Evolutionary conservation across 2,113 vertebrate species (phyloP).

Genomic region (Ariopsis seemanni): DNA sequence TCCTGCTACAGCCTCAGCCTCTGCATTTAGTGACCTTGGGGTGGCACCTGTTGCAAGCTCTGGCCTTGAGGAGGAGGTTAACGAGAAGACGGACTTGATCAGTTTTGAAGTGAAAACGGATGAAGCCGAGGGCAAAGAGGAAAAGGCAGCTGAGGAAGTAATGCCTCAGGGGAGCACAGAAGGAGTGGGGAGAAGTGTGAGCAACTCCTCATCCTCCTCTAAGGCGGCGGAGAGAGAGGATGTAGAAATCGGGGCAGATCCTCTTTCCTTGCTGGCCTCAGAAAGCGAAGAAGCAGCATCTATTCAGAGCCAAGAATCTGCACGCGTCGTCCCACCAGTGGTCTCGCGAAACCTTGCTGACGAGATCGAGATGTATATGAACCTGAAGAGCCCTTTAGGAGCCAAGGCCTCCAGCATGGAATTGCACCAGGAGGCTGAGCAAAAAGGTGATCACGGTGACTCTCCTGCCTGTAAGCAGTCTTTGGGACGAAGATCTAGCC

Average conservation of each 20-base stretch:
- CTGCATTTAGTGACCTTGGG: constrained; percentile 67
- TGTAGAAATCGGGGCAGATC: constrained; percentile 88
- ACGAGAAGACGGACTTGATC: constrained; percentile 32
- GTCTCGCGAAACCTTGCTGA: constrained; percentile 91
- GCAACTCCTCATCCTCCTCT: constrained; percentile 37
- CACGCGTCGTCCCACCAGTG: constrained; percentile 73
- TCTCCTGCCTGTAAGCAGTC: constrained; percentile 55
- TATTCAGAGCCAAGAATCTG: constrained; percentile 75
- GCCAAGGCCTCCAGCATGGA: constrained; percentile 91
- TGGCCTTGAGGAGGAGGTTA: constrained; percentile 1
- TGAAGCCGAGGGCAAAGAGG: constrained; percentile 40
- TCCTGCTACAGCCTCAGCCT: constrained; percentile 53
- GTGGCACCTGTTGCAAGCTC: constrained; percentile 51
- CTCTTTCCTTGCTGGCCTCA: constrained; percentile 87
- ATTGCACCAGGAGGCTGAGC: constrained; percentile 68
- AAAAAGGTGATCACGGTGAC: constrained; percentile 44
- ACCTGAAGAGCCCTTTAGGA: constrained; percentile 82
- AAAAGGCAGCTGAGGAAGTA: constrained; percentile 54
- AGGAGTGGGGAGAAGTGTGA: constrained; percentile 18
- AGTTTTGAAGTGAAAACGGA: constrained; percentile 26
- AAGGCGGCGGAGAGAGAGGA: constrained; percentile 80
- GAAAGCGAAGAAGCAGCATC: constrained; percentile 71
- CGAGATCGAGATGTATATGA: constrained; percentile 98
- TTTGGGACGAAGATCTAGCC: constrained; percentile 85
- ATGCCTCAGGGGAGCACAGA: constrained; percentile 10